These are phyloP conservation scores for Galemys pyrenaicus DNA, from an alignment of 2,113 vertebrate genomes.

Conservation along the genomic window DNA sequence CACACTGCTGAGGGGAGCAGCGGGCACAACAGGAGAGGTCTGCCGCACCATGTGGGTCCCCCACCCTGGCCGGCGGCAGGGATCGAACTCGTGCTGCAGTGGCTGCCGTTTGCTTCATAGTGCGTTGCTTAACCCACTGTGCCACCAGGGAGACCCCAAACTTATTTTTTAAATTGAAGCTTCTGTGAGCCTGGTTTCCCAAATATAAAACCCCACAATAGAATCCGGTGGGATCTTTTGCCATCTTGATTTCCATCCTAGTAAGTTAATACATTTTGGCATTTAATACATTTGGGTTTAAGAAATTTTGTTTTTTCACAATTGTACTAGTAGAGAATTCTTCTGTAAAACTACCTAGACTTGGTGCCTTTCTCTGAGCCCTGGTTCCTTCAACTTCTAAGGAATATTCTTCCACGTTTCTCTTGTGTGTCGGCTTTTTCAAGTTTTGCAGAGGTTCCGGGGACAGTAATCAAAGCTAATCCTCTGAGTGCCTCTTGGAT, in stretches of 20 bases:
- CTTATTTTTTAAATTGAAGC: not conserved
- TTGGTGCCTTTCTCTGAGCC: not conserved
- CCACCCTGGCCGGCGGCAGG: too few species aligned
- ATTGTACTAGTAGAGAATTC: not conserved
- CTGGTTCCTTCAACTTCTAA: not conserved
- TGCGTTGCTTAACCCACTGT: too few species aligned
- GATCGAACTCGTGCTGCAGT: too few species aligned
- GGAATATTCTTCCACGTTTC: not conserved
- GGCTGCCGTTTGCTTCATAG: too few species aligned
- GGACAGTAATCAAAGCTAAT: not conserved
- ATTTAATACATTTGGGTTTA: not conserved
- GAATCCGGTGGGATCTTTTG: not conserved
- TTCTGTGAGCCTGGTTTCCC: not conserved
- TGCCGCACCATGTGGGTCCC: too few species aligned
- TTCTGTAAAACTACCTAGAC: not conserved
- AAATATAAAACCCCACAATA: not conserved
- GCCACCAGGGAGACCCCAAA: too few species aligned
- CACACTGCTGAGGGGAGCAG: too few species aligned
- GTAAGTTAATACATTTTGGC: not conserved
- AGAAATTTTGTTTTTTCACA: not conserved
- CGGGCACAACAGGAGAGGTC: too few species aligned
- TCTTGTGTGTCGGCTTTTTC: not conserved
- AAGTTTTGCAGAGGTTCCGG: not conserved
- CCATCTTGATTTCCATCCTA: not conserved
- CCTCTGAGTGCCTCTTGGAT: not conserved